phyloP scores from a whole-genome alignment of 2,888 invertebrate species.

The Drosophila rellima region DNA sequence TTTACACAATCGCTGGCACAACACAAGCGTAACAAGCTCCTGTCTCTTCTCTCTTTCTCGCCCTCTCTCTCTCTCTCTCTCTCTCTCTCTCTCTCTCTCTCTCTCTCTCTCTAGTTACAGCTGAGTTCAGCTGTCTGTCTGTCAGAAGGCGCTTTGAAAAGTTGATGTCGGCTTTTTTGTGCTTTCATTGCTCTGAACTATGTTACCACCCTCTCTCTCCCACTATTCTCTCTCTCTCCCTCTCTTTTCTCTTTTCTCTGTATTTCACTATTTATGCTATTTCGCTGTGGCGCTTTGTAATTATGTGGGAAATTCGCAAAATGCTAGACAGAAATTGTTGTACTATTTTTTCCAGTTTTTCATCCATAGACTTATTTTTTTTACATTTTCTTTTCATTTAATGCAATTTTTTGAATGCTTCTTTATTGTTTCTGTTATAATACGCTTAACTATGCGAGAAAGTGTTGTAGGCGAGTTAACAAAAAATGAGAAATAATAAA shows the following conservation, averaged over 20 bases:
- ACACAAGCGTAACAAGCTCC: conserved; percentile 48
- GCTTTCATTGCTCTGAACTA: conserved; percentile 39
- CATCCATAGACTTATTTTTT: conserved; percentile 14
- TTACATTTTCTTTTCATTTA: conserved; percentile 43
- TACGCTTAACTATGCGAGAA: conserved; percentile 73
- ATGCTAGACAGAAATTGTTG: conserved; percentile 74
- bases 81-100: not conserved
- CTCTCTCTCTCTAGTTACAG: conserved; percentile 2
- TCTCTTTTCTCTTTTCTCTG: conserved; percentile 16
- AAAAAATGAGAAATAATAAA: conserved; percentile 20
- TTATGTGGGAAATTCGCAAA: conserved; percentile 79
- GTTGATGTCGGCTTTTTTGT: conserved; percentile 53
- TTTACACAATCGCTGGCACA: conserved; percentile 36
- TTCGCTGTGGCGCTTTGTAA: conserved; percentile 62
- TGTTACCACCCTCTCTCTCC: conserved; percentile 21
- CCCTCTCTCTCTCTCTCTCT: not conserved
- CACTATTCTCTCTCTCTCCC: conserved; percentile 14
- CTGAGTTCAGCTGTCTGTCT: conserved; percentile 58
- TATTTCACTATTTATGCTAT: conserved; percentile 22
- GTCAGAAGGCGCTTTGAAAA: conserved; percentile 46
- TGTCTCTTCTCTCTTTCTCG: not conserved
- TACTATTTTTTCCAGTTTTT: conserved; percentile 12
- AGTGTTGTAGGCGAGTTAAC: conserved; percentile 73
- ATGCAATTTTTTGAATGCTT: conserved; percentile 26
- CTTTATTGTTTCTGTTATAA: conserved; percentile 37